Conservation (phyloP, 30 jellyfish, hydroid and myxozoan species). For the Hydractinia symbiolongicarpus region DNA sequence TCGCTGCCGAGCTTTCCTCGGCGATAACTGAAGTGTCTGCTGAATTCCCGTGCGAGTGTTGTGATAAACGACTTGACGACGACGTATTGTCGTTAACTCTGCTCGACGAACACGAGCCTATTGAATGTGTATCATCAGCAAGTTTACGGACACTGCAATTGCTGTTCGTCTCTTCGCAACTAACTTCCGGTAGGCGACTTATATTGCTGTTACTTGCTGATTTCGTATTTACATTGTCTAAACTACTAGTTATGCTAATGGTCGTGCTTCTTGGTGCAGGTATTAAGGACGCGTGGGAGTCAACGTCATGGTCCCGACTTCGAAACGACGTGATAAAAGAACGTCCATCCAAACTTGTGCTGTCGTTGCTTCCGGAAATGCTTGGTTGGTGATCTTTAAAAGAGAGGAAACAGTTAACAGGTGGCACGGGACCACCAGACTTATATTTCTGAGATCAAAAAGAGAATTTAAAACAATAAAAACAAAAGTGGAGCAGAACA, state of each 20-base stretch:
- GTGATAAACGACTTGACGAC: no score
- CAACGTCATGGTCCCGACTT: slow-evolving; percentile 84
- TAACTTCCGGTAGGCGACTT: slow-evolving; percentile 71
- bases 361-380: slow-evolving; percentile 91
- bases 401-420: slow-evolving; percentile 1
- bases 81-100: no score
- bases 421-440: background rate
- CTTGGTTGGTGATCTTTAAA: slow-evolving; percentile 87
- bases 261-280: slow-evolving; percentile 97
- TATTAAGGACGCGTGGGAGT: slow-evolving; percentile 90
- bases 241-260: slow-evolving; percentile 86
- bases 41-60: no score
- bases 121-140: no score
- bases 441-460: background rate
- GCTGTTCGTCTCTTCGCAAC: background rate
- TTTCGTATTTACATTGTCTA: slow-evolving; percentile 67
- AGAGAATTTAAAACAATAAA: background rate
- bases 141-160: no score
- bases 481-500: background rate
- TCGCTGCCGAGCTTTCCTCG: no score
- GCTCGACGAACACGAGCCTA: no score
- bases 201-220: slow-evolving; percentile 51
- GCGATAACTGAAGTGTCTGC: no score
- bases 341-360: slow-evolving; percentile 90
- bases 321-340: slow-evolving; percentile 80